Conservation (phyloP, 2,888 invertebrate species). For the Lamellibrachia satsuma region DNA sequence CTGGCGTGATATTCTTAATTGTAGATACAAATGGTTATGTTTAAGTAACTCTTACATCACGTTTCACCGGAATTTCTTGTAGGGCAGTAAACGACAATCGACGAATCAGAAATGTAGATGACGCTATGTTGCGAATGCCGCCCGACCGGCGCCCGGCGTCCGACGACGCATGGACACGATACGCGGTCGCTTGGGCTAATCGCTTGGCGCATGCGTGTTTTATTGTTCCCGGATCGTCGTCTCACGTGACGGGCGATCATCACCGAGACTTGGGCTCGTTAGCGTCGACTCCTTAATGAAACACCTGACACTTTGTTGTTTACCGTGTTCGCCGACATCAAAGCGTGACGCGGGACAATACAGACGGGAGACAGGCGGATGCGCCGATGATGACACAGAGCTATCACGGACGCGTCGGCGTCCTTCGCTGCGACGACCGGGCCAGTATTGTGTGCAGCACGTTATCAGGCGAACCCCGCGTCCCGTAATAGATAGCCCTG, state of each 20-base stretch:
- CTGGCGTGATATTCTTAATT: background rate
- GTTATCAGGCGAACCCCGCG: background rate
- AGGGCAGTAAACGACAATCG: background rate
- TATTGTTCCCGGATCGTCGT: background rate
- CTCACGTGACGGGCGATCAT: background rate
- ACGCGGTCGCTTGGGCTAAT: background rate
- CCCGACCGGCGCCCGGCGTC: background rate
- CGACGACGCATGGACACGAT: too few species aligned
- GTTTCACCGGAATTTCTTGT: background rate
- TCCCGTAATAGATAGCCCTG: slow-evolving; percentile 8
- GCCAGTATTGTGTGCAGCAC: background rate
- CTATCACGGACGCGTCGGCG: background rate
- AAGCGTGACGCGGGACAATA: background rate
- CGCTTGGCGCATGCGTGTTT: background rate
- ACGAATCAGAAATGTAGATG: background rate
- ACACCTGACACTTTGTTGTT: slow-evolving; percentile 13
- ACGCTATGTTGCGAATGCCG: background rate
- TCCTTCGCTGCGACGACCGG: background rate
- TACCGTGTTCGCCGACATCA: background rate
- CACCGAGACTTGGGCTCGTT: background rate
- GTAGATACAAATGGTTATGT: background rate
- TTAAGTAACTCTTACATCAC: background rate
- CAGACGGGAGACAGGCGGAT: background rate
- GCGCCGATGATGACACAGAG: background rate
- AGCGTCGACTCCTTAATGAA: slow-evolving; percentile 10